Conservation (phyloP, 2,888 invertebrate genomes). For the Hemaris fuciformis region DNA sequence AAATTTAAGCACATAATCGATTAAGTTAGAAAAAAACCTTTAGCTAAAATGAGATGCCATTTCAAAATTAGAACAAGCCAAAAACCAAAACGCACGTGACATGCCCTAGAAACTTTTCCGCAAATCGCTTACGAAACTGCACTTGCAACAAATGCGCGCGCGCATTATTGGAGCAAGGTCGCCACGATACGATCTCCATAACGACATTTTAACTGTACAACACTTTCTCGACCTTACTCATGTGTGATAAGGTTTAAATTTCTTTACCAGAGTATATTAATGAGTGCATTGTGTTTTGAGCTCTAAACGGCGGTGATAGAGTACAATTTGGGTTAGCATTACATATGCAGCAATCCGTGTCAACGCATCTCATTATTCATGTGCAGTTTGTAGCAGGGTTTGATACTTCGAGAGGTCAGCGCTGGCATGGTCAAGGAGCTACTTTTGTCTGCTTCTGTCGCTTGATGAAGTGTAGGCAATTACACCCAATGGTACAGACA, state of each 20-base stretch:
- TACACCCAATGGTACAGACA: not conserved
- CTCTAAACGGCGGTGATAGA: slow-evolving; percentile 7
- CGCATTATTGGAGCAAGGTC: slow-evolving; percentile 68
- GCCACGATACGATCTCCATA: slow-evolving; percentile 5
- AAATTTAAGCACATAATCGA: not conserved
- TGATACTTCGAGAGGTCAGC: slow-evolving; percentile 22
- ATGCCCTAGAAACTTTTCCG: slow-evolving; percentile 61
- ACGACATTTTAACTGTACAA: not conserved
- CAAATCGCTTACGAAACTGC: slow-evolving; percentile 49
- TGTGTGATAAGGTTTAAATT: slow-evolving; percentile 12
- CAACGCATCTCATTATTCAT: slow-evolving; percentile 12
- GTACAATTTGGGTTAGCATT: not conserved
- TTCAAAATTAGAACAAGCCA: not conserved
- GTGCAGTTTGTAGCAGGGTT: slow-evolving; percentile 13
- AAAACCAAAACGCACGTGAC: slow-evolving; percentile 20
- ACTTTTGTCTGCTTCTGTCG: slow-evolving; percentile 1
- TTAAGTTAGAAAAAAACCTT: too few species aligned
- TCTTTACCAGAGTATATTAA: not conserved
- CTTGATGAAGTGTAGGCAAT: not conserved
- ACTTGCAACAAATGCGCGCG: slow-evolving; percentile 51
- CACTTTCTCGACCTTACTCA: not conserved
- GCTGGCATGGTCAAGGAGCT: slow-evolving; percentile 43
- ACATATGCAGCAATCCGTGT: not conserved
- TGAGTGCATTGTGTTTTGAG: not conserved
- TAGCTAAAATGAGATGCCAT: not conserved